A percentile compares a stretch with the other conserved stretches of the same genome.
phyloP scores from a whole-genome alignment of 2,113 vertebrate genomes.

The Ochotona princeps region DNA sequence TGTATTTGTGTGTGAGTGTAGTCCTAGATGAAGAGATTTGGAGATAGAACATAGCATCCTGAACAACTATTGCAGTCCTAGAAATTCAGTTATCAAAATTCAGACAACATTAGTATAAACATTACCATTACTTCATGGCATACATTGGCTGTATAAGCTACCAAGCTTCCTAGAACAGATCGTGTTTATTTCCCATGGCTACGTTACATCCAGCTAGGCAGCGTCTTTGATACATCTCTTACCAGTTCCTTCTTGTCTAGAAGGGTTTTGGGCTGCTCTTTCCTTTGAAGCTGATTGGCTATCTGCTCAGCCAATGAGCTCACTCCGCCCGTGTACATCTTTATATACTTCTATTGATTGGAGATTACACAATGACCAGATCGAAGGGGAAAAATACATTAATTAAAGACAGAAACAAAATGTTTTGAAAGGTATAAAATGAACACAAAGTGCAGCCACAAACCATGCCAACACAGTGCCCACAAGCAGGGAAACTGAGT shows the following conservation, averaged over 20 bases:
- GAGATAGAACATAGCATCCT: neutral
- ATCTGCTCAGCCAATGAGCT: slow-evolving; percentile 97
- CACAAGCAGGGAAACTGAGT: slow-evolving; percentile 75
- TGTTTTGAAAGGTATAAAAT: slow-evolving; percentile 59
- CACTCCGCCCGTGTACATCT: slow-evolving; percentile 98
- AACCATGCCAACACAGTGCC: slow-evolving; percentile 87
- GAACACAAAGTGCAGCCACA: slow-evolving; percentile 82
- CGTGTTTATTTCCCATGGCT: slow-evolving; percentile 38
- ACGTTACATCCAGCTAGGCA: slow-evolving; percentile 67
- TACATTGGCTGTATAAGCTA: neutral
- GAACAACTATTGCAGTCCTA: neutral
- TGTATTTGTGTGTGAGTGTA: neutral
- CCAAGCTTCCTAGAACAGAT: neutral
- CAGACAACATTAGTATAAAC: neutral
- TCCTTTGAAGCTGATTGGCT: slow-evolving; percentile 97
- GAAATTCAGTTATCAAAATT: slow-evolving; percentile 19
- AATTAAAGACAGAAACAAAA: slow-evolving; percentile 72
- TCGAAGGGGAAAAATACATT: slow-evolving; percentile 75
- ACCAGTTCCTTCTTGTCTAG: slow-evolving; percentile 97
- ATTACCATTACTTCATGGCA: neutral
- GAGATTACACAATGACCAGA: slow-evolving; percentile 81
- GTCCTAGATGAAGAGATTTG: neutral
- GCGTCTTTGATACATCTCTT: slow-evolving; percentile 84
- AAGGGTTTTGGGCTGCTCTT: slow-evolving; percentile 91
- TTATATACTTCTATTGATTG: slow-evolving; percentile 93